Conservation (phyloP, 2,113 vertebrate species). For the Phainopepla nitens region DNA sequence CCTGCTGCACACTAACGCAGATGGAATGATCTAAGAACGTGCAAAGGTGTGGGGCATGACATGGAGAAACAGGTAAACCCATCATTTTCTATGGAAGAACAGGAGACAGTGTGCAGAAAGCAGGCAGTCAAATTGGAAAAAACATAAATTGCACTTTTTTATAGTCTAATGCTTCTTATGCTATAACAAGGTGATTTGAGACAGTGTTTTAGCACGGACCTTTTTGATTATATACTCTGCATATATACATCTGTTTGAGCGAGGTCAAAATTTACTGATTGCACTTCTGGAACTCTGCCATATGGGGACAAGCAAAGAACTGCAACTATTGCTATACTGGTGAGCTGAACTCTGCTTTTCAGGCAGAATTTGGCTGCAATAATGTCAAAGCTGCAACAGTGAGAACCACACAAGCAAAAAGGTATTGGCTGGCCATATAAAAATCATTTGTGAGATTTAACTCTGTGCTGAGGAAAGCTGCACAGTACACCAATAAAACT, state of each 20-base stretch:
- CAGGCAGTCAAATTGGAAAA: background rate
- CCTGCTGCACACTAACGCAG: accelerated
- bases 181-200: background rate
- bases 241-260: background rate
- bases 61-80: background rate
- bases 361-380: background rate
- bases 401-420: background rate
- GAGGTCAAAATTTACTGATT: background rate
- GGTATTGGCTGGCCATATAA: background rate
- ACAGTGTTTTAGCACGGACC: background rate
- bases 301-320: background rate
- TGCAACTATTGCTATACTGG: accelerated
- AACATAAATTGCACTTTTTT: background rate
- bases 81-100: background rate
- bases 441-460: background rate
- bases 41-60: accelerated
- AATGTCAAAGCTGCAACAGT: background rate
- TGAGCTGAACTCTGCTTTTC: background rate
- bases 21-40: accelerated
- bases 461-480: background rate
- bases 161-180: background rate
- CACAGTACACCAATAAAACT: background rate
- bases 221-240: background rate
- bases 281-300: background rate
- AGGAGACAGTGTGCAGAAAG: background rate